phyloP scores from a whole-genome alignment of 2,113 vertebrate species.

The Rhodinocichla rosea region DNA sequence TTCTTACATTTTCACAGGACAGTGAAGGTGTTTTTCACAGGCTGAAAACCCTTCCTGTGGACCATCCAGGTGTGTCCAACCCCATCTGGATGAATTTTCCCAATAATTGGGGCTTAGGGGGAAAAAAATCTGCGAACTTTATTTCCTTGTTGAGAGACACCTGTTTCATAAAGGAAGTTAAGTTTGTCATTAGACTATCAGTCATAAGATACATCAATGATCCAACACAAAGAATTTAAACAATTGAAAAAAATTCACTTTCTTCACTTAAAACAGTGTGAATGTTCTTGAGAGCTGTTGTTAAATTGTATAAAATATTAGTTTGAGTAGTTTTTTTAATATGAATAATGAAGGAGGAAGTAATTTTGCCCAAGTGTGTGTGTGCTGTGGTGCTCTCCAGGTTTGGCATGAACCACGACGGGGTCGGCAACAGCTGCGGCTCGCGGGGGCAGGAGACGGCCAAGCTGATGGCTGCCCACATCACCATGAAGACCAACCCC shows the following conservation, averaged over 20 bases:
- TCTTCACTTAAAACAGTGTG: not conserved
- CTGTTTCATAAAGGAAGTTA: not conserved
- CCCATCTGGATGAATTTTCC: not conserved
- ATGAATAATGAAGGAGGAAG: not conserved
- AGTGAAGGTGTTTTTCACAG: not conserved
- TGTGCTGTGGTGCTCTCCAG: constrained; percentile 53
- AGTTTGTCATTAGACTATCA: not conserved
- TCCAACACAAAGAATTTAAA: not conserved
- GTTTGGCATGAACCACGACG: constrained; percentile 98
- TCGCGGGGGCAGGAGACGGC: constrained; percentile 92
- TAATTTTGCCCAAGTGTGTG: not conserved
- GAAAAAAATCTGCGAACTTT: not conserved
- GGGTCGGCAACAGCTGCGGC: constrained; percentile 92
- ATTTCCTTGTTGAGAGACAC: not conserved
- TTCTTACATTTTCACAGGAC: not conserved
- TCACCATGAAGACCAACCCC: constrained; percentile 98
- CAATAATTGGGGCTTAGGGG: not conserved
- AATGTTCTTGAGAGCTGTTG: not conserved
- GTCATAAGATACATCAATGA: not conserved
- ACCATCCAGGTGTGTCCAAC: not conserved
- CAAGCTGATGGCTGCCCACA: constrained; percentile 98
- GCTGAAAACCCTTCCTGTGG: not conserved
- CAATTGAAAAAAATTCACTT: not conserved
- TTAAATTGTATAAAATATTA: not conserved
- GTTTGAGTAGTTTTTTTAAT: not conserved